Base-by-base conservation (phyloP, 2,797 vertebrate species). In the Salmo trutta region DNA sequence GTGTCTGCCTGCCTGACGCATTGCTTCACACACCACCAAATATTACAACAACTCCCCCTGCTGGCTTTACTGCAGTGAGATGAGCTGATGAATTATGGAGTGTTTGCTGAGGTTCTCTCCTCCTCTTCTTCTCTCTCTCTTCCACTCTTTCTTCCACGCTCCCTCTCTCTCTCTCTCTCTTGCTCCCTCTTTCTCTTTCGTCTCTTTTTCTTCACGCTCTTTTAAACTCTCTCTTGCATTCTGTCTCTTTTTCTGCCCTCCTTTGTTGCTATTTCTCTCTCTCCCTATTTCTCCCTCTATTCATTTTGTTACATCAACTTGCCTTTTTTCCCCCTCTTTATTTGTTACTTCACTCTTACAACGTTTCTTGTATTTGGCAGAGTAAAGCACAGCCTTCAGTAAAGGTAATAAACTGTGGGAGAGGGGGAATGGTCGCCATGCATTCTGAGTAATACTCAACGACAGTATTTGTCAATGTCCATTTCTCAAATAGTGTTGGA, bases 21-120 rank as follows among this genome's bases (percentile, higher is more conserved):
- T 5, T 17, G 1, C 8, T n/a, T 47, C 75, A 78, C 77, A 81
- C 78, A 29, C 77, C 83, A 87, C 86, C 93, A 92, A 93, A 90
- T 87, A 96, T 88, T 90, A 91, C 93, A 95, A 95, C 93, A 96
- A 91, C 95, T 93, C 96, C 96, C 96, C 94, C 95, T 96, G 93
- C 95, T 95, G 95, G 95, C 95, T 81, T 74, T 84, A 77, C 91
- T 86, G 90, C 90, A 93, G 81, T 90, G 88, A 88, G 85, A 88
- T 93, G 82, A 93, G 84, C 86, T 80, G 83, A 91, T 91, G 88
- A 93, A 90, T 89, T 88, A 90, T 90, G 82, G 78, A 88, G 78
- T 3, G 47, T 8, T 21, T 73, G 73, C 62, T 31, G 27, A 66
- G 17, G 14, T 1, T 14, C 75, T 78, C 53, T 17, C 16, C 21